Evolutionary conservation across 92 coral and sea anemone species (phyloP).

Genomic region (Diadumene lineata): DNA sequence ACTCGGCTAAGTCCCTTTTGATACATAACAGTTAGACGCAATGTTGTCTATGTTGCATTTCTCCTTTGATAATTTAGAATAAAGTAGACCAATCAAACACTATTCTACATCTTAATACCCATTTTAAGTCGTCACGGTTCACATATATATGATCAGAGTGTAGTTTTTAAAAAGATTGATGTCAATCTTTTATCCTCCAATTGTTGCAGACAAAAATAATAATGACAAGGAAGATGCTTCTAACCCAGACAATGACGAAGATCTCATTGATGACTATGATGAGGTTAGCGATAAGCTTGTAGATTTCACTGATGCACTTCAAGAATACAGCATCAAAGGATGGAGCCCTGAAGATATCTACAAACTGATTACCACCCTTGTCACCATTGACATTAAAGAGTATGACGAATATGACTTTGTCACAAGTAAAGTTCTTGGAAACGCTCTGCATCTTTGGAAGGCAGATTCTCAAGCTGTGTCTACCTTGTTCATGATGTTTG

Average conservation of each 20-base stretch:
- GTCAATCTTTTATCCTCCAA: no score
- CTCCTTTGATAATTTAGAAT: no score
- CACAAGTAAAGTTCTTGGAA: conserved; percentile 63
- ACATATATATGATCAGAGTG: no score
- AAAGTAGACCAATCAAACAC: no score
- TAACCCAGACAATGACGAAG: conserved; percentile 28
- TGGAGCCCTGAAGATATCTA: conserved; percentile 71
- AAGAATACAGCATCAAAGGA: conserved; percentile 38
- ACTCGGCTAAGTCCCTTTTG: no score
- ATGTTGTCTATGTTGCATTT: no score
- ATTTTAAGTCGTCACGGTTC: no score
- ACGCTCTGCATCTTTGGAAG: conserved; percentile 66
- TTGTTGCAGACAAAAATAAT: neutral
- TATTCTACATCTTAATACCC: no score
- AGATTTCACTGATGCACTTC: conserved; percentile 49
- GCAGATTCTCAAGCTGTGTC: conserved; percentile 48
- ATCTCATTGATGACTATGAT: conserved; percentile 16
- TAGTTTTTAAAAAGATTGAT: no score
- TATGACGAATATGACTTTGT: conserved; percentile 76
- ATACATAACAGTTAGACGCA: no score
- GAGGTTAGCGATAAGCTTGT: conserved; percentile 36
- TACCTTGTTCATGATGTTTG: conserved; percentile 66
- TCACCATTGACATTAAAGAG: conserved; percentile 55
- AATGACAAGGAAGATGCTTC: conserved; percentile 18
- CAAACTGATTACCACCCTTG: conserved; percentile 57